These are phyloP conservation scores for Donacobius atricapilla DNA, from an alignment of 2,113 vertebrate species.

Conservation along the genomic window DNA sequence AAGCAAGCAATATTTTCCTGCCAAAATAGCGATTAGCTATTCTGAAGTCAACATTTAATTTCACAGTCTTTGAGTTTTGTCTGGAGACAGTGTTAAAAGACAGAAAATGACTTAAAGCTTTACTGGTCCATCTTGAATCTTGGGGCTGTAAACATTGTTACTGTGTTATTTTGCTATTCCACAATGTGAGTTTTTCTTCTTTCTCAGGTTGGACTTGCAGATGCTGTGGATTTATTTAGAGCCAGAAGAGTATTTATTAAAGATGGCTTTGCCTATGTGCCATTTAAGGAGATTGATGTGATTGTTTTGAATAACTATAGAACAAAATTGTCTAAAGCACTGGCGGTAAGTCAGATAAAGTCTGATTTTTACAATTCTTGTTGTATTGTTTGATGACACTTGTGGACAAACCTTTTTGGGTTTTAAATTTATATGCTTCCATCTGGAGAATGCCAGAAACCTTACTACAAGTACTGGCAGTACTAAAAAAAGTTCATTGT, in stretches of 20 bases:
- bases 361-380: not conserved
- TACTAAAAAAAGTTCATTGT: not conserved
- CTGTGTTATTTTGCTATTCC: not conserved
- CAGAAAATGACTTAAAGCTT: not conserved
- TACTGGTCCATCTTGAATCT: not conserved
- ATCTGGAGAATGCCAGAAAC: not conserved
- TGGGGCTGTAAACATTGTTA: not conserved
- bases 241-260: conserved; percentile 87
- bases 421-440: not conserved
- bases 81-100: not conserved
- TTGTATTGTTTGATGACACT: not conserved
- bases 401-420: not conserved
- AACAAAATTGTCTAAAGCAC: conserved; percentile 88
- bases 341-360: conserved; percentile 84
- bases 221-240: conserved; percentile 90
- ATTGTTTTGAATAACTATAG: conserved; percentile 92
- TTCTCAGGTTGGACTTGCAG: conserved; percentile 88
- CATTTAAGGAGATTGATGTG: conserved; percentile 85
- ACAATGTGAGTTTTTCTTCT: not conserved
- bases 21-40: not conserved
- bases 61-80: not conserved
- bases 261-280: conserved; percentile 86
- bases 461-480: not conserved
- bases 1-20: not conserved
- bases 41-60: not conserved